Percentiles rank a stretch among this genome's conserved stretches.
These are phyloP conservation scores for Agapornis canus DNA, from an alignment of 2,797 vertebrate genomes.

Conservation along the genomic window DNA sequence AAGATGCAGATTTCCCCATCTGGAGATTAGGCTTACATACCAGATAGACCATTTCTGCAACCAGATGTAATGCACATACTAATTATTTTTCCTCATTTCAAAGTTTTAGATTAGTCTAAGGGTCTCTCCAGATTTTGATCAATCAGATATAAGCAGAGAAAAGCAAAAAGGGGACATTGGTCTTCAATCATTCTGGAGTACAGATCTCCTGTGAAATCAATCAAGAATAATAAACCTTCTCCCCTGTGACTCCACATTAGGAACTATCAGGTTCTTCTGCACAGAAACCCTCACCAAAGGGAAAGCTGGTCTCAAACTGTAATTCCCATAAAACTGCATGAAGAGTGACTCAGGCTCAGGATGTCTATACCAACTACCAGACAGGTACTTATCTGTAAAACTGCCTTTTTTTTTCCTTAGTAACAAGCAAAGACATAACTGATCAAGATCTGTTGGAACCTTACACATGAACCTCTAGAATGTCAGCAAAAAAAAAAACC, in stretches of 20 bases:
- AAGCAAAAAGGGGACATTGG: not conserved
- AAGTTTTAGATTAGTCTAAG: not conserved
- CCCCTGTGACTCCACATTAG: not conserved
- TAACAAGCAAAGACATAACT: not conserved
- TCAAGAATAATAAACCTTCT: not conserved
- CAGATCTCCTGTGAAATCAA: not conserved
- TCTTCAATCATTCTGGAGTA: not conserved
- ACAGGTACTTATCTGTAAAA: not conserved
- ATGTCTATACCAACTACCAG: not conserved
- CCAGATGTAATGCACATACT: not conserved
- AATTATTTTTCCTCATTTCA: not conserved
- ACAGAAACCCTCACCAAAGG: not conserved
- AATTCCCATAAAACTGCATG: not conserved
- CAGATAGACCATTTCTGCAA: not conserved
- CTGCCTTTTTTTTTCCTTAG: not conserved
- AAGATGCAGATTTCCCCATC: not conserved
- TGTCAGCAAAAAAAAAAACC: not conserved
- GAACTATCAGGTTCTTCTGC: not conserved
- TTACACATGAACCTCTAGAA: not conserved
- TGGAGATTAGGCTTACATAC: not conserved
- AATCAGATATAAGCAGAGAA: not conserved
- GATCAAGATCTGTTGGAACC: not conserved
- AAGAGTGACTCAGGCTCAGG: not conserved
- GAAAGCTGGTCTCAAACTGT: not conserved
- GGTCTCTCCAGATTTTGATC: not conserved